Conservation (phyloP, 1,140 invertebrate genomes). For the Drosophila ananassae region DNA sequence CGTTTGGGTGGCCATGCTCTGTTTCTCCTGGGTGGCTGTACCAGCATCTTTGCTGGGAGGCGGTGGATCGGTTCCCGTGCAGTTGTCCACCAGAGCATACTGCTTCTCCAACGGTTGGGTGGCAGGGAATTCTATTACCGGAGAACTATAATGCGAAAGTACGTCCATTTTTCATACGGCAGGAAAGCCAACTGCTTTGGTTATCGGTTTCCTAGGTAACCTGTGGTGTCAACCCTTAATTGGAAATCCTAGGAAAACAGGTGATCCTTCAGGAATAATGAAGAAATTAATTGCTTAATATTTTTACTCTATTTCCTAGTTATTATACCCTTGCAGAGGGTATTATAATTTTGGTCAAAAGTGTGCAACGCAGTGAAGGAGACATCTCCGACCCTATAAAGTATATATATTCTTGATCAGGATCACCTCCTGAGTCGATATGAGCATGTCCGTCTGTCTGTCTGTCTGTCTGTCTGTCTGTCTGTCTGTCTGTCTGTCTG, state of each 20-base stretch:
- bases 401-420: too few species aligned
- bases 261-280: background rate
- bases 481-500: too few species aligned
- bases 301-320: too few species aligned
- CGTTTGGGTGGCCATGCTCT: slow-evolving; percentile 62
- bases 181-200: background rate
- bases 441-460: too few species aligned
- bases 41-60: slow-evolving; percentile 36
- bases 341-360: too few species aligned
- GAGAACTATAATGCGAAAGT: slow-evolving; percentile 73
- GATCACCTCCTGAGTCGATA: too few species aligned
- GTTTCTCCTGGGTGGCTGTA: slow-evolving; percentile 48
- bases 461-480: too few species aligned
- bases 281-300: too few species aligned
- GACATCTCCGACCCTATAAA: too few species aligned
- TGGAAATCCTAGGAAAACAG: background rate
- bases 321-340: too few species aligned
- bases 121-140: slow-evolving; percentile 69
- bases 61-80: slow-evolving; percentile 70
- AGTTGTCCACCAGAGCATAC: slow-evolving; percentile 60
- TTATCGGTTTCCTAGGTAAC: slow-evolving; percentile 47
- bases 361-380: too few species aligned
- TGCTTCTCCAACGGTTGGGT: slow-evolving; percentile 61
- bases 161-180: slow-evolving; percentile 65
- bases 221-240: background rate